phyloP scores from a whole-genome alignment of 2,113 vertebrate genomes.

The Nothobranchius furzeri region DNA sequence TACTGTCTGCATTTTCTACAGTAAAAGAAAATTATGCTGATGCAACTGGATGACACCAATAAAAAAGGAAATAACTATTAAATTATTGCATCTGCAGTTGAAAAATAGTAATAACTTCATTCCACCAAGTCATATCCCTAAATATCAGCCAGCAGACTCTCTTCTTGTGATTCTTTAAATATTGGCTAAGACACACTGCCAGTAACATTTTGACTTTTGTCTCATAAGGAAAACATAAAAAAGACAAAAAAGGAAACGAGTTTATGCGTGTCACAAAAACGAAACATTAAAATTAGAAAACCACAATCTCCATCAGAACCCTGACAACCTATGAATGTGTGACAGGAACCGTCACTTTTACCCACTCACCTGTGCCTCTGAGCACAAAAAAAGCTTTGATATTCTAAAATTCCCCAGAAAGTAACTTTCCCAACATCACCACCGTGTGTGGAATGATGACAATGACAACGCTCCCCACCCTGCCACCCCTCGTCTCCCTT shows the following conservation, averaged over 20 bases:
- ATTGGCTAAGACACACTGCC: conserved; percentile 42
- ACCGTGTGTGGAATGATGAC: conserved; percentile 9
- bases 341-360: conserved; percentile 63
- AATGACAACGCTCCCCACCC: conserved; percentile 36
- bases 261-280: conserved; percentile 38
- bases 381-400: conserved; percentile 72
- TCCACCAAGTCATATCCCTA: conserved; percentile 1
- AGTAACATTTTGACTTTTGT: conserved; percentile 18
- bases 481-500: conserved; percentile 40
- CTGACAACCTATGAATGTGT: conserved; percentile 50
- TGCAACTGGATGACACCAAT: too few relatives aligned
- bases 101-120: background rate
- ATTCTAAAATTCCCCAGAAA: conserved; percentile 51
- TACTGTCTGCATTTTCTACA: too few relatives aligned
- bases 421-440: background rate
- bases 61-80: background rate
- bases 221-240: conserved; percentile 30
- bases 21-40: too few relatives aligned
- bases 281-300: conserved; percentile 65
- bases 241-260: conserved; percentile 40
- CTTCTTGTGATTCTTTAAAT: background rate
- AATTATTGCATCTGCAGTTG: background rate
- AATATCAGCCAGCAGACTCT: background rate
- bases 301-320: conserved; percentile 47
- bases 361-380: conserved; percentile 68